Evolutionary conservation across 2,797 vertebrate species (phyloP), one percentile per base, ranked within the genome.

Genomic region (Channallabes apus): DNA sequence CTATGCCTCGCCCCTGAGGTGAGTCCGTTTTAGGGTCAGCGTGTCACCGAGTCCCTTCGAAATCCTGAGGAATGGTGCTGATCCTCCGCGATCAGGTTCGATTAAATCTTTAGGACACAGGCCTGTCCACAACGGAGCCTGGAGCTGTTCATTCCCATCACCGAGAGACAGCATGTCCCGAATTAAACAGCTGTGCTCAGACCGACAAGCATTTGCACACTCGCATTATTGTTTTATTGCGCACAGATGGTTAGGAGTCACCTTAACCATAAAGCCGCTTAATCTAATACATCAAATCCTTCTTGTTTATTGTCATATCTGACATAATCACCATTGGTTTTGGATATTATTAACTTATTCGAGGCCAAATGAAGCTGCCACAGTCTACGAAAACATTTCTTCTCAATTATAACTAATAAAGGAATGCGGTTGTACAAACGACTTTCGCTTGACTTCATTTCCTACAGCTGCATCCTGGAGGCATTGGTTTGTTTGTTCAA

Each of bases 51-150:
- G 35, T 76, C 22, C 58, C 27, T 78, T 12, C n/a, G 72, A 67
- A 85, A 82, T 82, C 76, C 80, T 51, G 27, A n/a, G 72, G 78
- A 86, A 83, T 85, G 83, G 73, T 59, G 82, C 82, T 88, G 87
- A 88, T 85, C 86, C 85, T 86, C 20, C 29, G 56, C 76, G 0
- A 73, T 80, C 75, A 82, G 81, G 61, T 61, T 85, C 85, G 84
- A 58, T 64, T 80, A 79, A 78, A 82, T 82, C 73, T 82, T 82
- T 75, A 85, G 71, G 68, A 72, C 64, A 79, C 78, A 61, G 65
- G 18, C 24, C 58, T 59, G 80, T 15, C 3, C 41, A 6, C 59
- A 3, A 59, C 8, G 27, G 78, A 72, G 86, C 80, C 68, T 76
- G 79, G 80, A 87, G 80, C 82, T 78, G 83, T 87, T 54, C 51